Evolutionary conservation across 1,140 invertebrate genomes (phyloP).

Genomic region (Melipona quadrifasciata): DNA sequence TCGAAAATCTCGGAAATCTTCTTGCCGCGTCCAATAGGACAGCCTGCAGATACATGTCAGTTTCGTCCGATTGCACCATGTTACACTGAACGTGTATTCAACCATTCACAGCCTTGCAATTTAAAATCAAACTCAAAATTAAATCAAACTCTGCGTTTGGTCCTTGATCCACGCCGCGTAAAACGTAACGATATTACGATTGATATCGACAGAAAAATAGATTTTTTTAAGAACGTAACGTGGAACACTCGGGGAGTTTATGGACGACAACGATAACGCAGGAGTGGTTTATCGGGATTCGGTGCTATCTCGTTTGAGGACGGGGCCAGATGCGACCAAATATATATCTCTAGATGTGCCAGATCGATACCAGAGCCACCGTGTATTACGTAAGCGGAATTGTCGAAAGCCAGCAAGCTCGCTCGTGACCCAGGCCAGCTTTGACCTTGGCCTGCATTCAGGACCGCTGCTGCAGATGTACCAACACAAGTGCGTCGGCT

Average conservation of each 20-base stretch:
- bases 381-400: constrained; percentile 68
- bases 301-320: constrained; percentile 25
- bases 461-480: constrained; percentile 59
- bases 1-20: too few species aligned
- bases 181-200: background rate
- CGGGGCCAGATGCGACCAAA: constrained; percentile 25
- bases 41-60: too few species aligned
- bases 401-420: constrained; percentile 58
- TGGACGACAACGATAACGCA: background rate
- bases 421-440: constrained; percentile 66
- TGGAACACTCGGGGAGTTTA: background rate
- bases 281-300: constrained; percentile 4
- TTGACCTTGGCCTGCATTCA: constrained; percentile 76
- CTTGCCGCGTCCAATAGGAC: too few species aligned
- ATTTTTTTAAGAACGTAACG: background rate
- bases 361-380: constrained; percentile 57
- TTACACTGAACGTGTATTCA: background rate
- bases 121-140: background rate
- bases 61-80: too few species aligned
- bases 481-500: background rate
- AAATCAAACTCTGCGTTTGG: background rate
- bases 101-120: background rate
- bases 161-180: background rate
- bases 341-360: constrained; percentile 31
- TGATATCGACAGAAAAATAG: background rate